Evolutionary conservation across 2,888 invertebrate species (phyloP), one percentile per base, ranked within the genome.

Genomic region (Masnerella sp.): DNA sequence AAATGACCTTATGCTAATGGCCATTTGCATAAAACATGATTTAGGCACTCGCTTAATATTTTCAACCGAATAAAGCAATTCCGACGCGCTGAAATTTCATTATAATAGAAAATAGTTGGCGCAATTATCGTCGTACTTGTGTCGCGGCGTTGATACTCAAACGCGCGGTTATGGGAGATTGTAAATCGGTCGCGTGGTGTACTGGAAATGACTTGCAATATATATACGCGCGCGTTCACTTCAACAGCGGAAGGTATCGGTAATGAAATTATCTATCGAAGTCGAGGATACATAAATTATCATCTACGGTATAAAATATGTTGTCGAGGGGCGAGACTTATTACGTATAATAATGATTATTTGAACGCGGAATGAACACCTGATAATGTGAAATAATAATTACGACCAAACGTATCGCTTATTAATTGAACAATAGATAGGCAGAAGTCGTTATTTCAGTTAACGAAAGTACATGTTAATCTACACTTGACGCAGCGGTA

Each of bases 211-310:
- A 36, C 51, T 49, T 15, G 18, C 28, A 42, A 25, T 38, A 28
- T 40, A 49, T 38, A 22, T 22, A 11, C 20, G 40, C 15, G 9
- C 30, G 12, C 47, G 15, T 45, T 49, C 61, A 51, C 32, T 34
- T 30, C 15, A 45, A 32, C 45, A 51, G 30, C 58, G 52, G 59
- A 71, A 65, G 64, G 52, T 59, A 54, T 54, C 54, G 65, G 52
- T 54, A 72, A 67, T 71, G 61, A 72, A 72, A 65, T 72, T 67
- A 71, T 71, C 54, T 61, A 61, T 72, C 61, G 65, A 61, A 65
- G 47, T 72, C 65, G 61, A 67, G 59, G 72, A 65, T 65, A 54
- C 65, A 72, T 67, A 65, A 65, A 61, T 67, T 67, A 61, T 54
- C 42, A 54, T 61, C 17, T 25, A 15, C 34, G 15, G 59, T 52